Evolutionary conservation across 2,113 vertebrate species (phyloP), one percentile per base, ranked within the genome.

Genomic region (Python bivittatus): DNA sequence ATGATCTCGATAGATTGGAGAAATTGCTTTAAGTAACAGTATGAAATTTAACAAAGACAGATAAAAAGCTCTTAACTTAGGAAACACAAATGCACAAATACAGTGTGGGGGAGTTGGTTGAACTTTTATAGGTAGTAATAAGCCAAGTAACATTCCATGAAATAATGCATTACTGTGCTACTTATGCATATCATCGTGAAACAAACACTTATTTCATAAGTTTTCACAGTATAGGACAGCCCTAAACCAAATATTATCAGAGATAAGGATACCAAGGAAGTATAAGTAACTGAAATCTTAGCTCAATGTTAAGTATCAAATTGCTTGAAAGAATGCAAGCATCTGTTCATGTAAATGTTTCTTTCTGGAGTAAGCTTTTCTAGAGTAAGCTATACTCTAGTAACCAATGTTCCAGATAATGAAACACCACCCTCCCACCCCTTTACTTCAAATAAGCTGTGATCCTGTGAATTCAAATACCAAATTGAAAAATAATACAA

Each of bases 141-240:
- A 84, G 87, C 42, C 54, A 90, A 57, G 13, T 42, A 87, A 83
- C 54, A 83, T 53, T 90, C 42, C 54, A 79, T 90, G 61, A 58
- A 91, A 44, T 5, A 93, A 88, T 60, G 79, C 23, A 53, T 83
- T 83, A 61, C 23, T 91, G 53, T 53, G 48, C 48, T 88, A 93
- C 93, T 57, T 56, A 95, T 95, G 23, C 1, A 42, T 57, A 92
- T 79, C 93, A 79, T 92, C 12, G 54, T 27, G 68, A 1, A 93
- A 38, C 57, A 93, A 2, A 23, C 20, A 90, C 88, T 88, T 92
- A 5, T 23, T 90, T 90, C 54, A 86, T 87, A 84, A 29, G 38
- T 0, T 83, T 87, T 1, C 11, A 23, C 53, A 3, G 8, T 79
- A 38, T 56, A 88, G 53, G 79, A 27, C 56, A 57, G 52, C 85